A percentile compares a stretch with the other conserved stretches of the same genome.
Evolutionary conservation across 2,797 vertebrate genomes (phyloP).

Genomic region (Bovichtus variegatus): DNA sequence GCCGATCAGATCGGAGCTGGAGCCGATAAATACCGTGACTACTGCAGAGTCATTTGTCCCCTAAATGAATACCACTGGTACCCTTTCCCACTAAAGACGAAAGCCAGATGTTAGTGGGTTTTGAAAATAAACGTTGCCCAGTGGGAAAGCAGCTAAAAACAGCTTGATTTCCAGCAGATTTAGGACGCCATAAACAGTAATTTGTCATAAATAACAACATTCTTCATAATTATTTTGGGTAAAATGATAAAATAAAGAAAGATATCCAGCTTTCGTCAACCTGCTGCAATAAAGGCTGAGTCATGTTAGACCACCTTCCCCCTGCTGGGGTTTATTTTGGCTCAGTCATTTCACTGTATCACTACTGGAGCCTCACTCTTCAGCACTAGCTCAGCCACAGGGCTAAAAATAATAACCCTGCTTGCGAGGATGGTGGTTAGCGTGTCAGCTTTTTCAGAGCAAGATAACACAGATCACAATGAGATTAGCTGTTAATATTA

Average conservation of each 20-base stretch:
- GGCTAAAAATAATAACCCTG: neutral
- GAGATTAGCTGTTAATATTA: neutral
- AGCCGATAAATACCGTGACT: no score
- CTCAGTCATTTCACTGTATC: neutral
- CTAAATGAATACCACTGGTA: no score
- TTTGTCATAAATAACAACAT: neutral
- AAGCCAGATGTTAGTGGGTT: no score
- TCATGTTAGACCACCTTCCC: neutral
- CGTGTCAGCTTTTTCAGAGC: neutral
- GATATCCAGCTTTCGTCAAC: neutral
- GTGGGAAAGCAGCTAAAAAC: neutral
- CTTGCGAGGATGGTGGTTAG: neutral
- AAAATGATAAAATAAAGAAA: neutral
- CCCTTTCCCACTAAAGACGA: no score
- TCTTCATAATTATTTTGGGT: fast-evolving
- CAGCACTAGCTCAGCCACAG: neutral
- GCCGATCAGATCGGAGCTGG: no score
- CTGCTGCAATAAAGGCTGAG: conserved; percentile 12
- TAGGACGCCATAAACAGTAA: neutral
- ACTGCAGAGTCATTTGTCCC: no score
- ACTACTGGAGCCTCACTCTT: neutral
- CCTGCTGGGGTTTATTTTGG: neutral
- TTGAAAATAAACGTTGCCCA: no score
- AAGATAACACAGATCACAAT: no score
- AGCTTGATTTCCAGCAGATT: neutral